phyloP scores from a whole-genome alignment of 2,113 vertebrate genomes.

The Columbina picui region DNA sequence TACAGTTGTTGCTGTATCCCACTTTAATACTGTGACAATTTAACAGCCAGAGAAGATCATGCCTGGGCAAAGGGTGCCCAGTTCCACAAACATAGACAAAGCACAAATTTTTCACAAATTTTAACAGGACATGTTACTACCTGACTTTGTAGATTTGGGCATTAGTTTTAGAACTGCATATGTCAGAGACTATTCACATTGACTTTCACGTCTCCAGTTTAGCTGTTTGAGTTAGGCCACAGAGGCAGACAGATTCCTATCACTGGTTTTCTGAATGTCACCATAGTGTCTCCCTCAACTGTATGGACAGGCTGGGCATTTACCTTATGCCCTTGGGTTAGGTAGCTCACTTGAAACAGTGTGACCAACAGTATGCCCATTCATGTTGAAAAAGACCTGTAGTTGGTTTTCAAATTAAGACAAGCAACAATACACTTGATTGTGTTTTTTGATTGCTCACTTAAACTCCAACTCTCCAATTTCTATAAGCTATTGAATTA shows the following conservation, averaged over 20 bases:
- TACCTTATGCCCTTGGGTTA: background rate
- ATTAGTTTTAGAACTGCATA: background rate
- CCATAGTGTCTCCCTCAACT: background rate
- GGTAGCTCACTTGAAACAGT: background rate
- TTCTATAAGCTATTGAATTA: background rate
- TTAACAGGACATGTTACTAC: background rate
- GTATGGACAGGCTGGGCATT: background rate
- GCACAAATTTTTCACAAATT: background rate
- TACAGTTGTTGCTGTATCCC: background rate
- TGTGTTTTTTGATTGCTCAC: background rate
- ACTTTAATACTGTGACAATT: background rate
- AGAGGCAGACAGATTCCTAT: background rate
- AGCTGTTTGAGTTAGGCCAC: background rate
- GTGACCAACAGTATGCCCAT: background rate
- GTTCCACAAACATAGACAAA: background rate
- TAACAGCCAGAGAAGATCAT: background rate
- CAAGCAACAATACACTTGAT: background rate
- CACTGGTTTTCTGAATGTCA: background rate
- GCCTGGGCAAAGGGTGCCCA: background rate
- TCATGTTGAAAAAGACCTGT: background rate
- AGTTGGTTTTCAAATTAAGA: background rate
- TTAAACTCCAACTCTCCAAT: background rate
- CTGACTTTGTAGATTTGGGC: background rate
- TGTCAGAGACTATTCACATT: background rate
- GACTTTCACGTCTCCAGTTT: background rate